Evolutionary conservation across 2,113 vertebrate species (phyloP).

Genomic region (Prionailurus viverrinus): DNA sequence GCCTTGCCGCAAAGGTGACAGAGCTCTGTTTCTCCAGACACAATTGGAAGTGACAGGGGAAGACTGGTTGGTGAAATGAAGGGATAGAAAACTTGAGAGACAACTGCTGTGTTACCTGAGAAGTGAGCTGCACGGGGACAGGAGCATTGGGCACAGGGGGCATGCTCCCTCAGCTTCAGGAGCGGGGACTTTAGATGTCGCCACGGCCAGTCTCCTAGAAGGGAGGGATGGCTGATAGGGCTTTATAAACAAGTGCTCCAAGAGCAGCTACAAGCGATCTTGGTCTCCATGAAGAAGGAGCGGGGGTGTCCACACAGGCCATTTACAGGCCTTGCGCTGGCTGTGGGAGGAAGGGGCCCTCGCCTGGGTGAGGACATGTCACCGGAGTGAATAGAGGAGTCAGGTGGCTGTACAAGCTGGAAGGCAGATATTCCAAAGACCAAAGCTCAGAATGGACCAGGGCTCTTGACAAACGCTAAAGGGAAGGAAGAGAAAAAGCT

Average conservation of each 20-base stretch:
- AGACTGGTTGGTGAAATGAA: background rate
- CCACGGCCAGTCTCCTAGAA: background rate
- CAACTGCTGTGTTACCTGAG: background rate
- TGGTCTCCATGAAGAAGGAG: background rate
- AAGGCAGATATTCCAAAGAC: slow-evolving; percentile 15
- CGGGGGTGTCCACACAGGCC: accelerated
- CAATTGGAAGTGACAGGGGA: background rate
- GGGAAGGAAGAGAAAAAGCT: slow-evolving; percentile 38
- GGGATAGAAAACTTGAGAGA: background rate
- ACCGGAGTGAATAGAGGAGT: background rate
- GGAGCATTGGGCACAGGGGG: background rate
- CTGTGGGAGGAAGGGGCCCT: background rate
- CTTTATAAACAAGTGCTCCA: background rate
- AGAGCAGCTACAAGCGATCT: background rate
- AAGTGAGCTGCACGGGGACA: background rate
- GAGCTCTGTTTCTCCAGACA: background rate
- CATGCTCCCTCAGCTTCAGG: background rate
- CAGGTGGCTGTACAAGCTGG: accelerated
- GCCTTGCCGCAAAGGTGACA: background rate
- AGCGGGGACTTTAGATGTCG: accelerated
- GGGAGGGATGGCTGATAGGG: background rate
- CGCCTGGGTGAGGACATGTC: background rate
- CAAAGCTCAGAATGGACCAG: background rate
- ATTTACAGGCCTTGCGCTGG: background rate
- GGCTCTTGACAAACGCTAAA: background rate